Evolutionary conservation across 1,140 invertebrate species (phyloP), one percentile per base, ranked within the genome.

Genomic region (Akabosia matsudoensis): DNA sequence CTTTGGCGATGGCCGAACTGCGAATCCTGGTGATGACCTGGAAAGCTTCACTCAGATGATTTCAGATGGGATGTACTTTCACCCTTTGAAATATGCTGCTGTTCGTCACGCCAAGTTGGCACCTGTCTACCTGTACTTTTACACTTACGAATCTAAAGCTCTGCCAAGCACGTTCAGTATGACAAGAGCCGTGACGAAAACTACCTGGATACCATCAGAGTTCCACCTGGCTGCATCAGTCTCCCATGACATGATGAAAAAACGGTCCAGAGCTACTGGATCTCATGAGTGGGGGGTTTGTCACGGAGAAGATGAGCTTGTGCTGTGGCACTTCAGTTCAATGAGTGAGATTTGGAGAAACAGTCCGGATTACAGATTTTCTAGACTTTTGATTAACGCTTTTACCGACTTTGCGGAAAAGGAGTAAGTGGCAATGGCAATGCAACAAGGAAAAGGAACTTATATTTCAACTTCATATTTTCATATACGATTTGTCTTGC

Each of bases 21-120:
- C 37, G 45, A 72, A 72, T 72, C 70, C 70, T 22, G 70, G 70
- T 3, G 33, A 72, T 26, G 70, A 72, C 33, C 24, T 72, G 33
- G 70, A 72, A 22, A 72, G 37, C 45, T 72, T 72, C 14, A 72
- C 70, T 14, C 70, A 72, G 45, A 45, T 72, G 70, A 51, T 72
- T 34, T 72, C 70, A 1, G 70, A 72, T 26, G 70, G 70, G 24
- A 51, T 72, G 33, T 72, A 72, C 30, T 72, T 22, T 37, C 70
- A 72, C 24, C 70, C 70, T 4, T 22, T 51, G 1, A 34, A 72
- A 22, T 72, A 51, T 22, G n/a, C 70, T 4, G 70, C 70, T 14
- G 24, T 72, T 37, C 30, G 70, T 1, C 70, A 72, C 26, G 33
- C 70, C 24, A 4, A 24, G 1, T 28, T 45, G 1, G 33, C 70